Percentiles rank a stretch among this genome's conserved stretches.
These are phyloP conservation scores for Cygnus atratus DNA, from an alignment of 2,113 vertebrate genomes.

Conservation along the genomic window DNA sequence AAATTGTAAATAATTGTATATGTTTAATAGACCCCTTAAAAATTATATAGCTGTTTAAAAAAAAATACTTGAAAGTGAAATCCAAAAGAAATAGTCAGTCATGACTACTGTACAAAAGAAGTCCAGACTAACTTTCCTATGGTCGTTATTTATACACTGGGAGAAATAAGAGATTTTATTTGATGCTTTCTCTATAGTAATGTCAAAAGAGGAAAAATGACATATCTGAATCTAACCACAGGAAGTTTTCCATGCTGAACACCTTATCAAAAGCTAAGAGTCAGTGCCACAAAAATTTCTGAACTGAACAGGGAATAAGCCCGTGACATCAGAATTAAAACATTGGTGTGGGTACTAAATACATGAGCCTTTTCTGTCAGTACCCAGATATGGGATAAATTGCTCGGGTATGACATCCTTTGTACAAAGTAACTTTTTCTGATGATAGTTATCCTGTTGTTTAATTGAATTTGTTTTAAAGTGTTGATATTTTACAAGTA, in stretches of 20 bases:
- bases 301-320: neutral
- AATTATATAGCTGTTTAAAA: neutral
- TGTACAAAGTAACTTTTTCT: neutral
- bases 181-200: neutral
- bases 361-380: neutral
- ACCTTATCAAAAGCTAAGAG: neutral
- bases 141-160: neutral
- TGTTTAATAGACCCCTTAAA: neutral
- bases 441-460: neutral
- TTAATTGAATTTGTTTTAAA: neutral
- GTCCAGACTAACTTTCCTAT: neutral
- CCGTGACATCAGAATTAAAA: neutral
- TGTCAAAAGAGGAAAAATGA: neutral
- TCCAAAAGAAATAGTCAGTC: neutral
- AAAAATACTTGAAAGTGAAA: neutral
- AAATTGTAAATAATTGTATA: neutral
- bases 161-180: neutral
- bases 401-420: neutral
- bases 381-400: neutral
- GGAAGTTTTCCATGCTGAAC: neutral
- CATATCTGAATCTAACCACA: neutral
- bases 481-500: neutral
- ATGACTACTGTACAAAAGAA: neutral
- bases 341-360: accelerated
- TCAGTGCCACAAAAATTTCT: neutral